phyloP scores from a whole-genome alignment of 2,888 invertebrate genomes.

The Galerucella nymphaeae region DNA sequence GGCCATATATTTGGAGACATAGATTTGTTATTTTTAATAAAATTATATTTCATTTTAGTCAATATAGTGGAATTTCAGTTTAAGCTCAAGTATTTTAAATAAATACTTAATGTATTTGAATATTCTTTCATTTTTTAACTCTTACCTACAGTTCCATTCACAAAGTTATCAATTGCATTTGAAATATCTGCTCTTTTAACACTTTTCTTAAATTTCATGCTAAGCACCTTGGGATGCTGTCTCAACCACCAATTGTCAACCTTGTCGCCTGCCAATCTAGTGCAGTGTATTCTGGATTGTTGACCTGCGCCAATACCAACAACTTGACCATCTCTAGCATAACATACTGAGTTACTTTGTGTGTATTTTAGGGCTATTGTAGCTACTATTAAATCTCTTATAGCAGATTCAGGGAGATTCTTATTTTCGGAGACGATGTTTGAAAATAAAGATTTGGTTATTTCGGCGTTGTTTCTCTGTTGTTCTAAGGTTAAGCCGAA shows the following conservation, averaged over 20 bases:
- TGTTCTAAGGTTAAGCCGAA: slow-evolving; percentile 90
- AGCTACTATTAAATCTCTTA: slow-evolving; percentile 93
- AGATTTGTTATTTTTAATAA: no score
- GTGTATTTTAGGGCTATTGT: slow-evolving; percentile 97
- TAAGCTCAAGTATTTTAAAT: no score
- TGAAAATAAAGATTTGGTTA: slow-evolving; percentile 79
- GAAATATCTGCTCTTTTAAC: slow-evolving; percentile 92
- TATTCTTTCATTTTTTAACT: slow-evolving; percentile 16
- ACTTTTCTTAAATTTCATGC: slow-evolving; percentile 86
- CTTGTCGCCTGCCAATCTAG: slow-evolving; percentile 93
- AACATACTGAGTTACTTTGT: slow-evolving; percentile 98
- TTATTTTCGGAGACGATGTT: slow-evolving; percentile 84
- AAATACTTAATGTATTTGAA: no score
- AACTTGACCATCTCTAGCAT: slow-evolving; percentile 90
- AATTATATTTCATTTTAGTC: no score
- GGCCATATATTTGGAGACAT: no score
- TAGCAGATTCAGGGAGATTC: slow-evolving; percentile 76
- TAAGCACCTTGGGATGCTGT: slow-evolving; percentile 86
- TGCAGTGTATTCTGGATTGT: slow-evolving; percentile 98
- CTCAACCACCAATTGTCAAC: slow-evolving; percentile 98
- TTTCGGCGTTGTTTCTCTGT: slow-evolving; percentile 87
- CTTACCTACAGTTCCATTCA: slow-evolving; percentile 88
- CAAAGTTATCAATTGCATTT: slow-evolving; percentile 96
- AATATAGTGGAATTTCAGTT: no score
- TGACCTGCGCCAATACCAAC: slow-evolving; percentile 98